Conservation (phyloP, 1,140 invertebrate species). For the Drosophila repleta region DNA sequence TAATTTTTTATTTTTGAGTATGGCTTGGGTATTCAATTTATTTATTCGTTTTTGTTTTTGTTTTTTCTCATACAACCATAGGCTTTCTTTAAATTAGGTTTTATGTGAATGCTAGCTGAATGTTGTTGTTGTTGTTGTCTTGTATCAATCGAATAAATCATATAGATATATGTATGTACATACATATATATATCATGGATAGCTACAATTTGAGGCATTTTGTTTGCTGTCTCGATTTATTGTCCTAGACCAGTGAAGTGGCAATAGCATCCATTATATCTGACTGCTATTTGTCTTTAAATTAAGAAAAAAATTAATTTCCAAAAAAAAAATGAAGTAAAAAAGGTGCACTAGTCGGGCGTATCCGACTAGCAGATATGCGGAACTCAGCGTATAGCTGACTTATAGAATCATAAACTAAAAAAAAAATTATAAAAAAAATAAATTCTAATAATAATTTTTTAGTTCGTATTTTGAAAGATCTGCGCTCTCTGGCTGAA, state of each 20-base stretch:
- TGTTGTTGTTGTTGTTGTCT: neutral
- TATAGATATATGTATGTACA: too few species aligned
- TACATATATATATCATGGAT: too few species aligned
- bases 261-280: neutral
- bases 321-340: neutral
- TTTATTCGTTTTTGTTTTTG: too few species aligned
- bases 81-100: slow-evolving; percentile 25
- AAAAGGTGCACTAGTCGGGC: neutral
- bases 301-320: neutral
- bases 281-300: neutral
- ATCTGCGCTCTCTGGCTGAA: too few species aligned
- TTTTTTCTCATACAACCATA: slow-evolving; percentile 40
- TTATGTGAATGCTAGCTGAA: neutral
- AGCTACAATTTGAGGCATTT: slow-evolving; percentile 19
- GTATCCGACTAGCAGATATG: too few species aligned
- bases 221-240: slow-evolving; percentile 27
- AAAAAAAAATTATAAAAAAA: too few species aligned
- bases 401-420: too few species aligned
- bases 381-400: too few species aligned
- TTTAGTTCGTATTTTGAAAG: too few species aligned
- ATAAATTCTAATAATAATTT: too few species aligned
- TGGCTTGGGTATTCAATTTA: slow-evolving; percentile 3
- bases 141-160: slow-evolving; percentile 22
- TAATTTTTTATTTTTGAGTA: slow-evolving; percentile 9
- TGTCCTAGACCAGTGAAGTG: slow-evolving; percentile 37